Percentiles rank a stretch among this genome's conserved stretches.
phyloP scores from a whole-genome alignment of 1,140 invertebrate species.

The Harpegnathos saltator region DNA sequence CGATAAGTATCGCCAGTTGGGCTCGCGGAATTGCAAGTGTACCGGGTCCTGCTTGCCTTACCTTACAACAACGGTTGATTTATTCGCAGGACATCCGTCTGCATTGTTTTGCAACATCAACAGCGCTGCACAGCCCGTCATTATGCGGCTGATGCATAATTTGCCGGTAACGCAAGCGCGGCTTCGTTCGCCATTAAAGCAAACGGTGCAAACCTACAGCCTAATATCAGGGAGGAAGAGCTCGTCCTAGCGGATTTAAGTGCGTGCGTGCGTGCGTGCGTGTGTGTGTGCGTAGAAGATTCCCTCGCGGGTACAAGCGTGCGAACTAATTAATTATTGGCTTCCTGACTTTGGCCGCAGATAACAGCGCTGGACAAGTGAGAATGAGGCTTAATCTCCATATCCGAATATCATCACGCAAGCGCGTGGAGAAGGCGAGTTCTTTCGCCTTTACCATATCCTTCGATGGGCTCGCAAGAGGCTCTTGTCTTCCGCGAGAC shows the following conservation, averaged over 20 bases:
- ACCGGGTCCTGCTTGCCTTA: not conserved
- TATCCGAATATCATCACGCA: not conserved
- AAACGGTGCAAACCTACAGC: conserved; percentile 1
- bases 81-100: not conserved
- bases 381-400: not conserved
- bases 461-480: no score
- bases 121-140: not conserved
- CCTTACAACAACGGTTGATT: not conserved
- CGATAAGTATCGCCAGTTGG: not conserved
- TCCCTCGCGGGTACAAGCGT: not conserved
- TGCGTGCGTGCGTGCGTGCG: not conserved
- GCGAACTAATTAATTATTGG: conserved; percentile 17
- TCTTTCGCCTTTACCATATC: not conserved
- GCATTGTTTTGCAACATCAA: conserved; percentile 20
- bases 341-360: not conserved
- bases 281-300: not conserved
- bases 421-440: not conserved
- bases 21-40: not conserved
- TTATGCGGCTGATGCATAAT: conserved; percentile 24
- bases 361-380: not conserved
- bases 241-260: not conserved
- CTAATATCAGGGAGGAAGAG: not conserved
- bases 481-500: not conserved
- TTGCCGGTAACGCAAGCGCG: not conserved
- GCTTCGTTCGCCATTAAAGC: conserved; percentile 4